A percentile compares a stretch with the other conserved stretches of the same genome.
phyloP scores from a whole-genome alignment of 2,797 vertebrate genomes.

The Lithobates sylvaticus region DNA sequence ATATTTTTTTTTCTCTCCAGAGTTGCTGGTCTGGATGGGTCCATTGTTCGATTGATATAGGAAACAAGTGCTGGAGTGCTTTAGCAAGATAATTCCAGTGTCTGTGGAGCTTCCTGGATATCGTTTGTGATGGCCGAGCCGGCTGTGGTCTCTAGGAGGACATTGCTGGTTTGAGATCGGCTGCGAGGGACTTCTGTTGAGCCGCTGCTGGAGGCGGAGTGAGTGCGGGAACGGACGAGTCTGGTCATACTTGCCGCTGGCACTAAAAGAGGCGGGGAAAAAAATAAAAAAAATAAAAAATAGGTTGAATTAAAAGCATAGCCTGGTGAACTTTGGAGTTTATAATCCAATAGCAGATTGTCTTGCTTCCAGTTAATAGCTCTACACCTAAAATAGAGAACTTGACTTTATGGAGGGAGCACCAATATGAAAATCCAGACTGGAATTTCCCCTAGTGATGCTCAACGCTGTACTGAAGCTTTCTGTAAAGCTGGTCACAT shows the following conservation, averaged over 20 bases:
- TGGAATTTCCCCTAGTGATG: too few relatives aligned
- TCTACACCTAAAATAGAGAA: too few relatives aligned
- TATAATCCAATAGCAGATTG: background rate
- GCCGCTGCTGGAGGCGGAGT: conserved; percentile 89
- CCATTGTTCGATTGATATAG: conserved; percentile 51
- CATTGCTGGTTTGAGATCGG: conserved; percentile 78
- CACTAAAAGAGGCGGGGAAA: conserved; percentile 77
- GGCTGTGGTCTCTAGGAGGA: conserved; percentile 78
- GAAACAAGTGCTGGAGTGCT: conserved; percentile 64
- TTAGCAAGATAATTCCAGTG: conserved; percentile 89
- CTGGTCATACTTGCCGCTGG: conserved; percentile 92
- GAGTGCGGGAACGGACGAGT: conserved; percentile 88
- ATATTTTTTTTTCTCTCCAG: background rate
- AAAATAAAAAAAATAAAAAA: too few relatives aligned
- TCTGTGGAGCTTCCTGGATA: conserved; percentile 79
- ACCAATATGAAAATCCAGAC: too few relatives aligned
- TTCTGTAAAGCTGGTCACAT: too few relatives aligned
- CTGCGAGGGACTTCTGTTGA: conserved; percentile 83
- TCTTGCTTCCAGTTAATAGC: background rate
- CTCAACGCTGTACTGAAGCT: too few relatives aligned
- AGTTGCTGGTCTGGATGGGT: conserved; percentile 15
- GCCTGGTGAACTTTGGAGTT: background rate
- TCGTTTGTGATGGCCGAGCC: conserved; percentile 73
- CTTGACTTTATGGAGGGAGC: too few relatives aligned
- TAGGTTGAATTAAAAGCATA: background rate